Evolutionary conservation across 2,888 invertebrate species (phyloP).

Genomic region (Drosophila neutralis): DNA sequence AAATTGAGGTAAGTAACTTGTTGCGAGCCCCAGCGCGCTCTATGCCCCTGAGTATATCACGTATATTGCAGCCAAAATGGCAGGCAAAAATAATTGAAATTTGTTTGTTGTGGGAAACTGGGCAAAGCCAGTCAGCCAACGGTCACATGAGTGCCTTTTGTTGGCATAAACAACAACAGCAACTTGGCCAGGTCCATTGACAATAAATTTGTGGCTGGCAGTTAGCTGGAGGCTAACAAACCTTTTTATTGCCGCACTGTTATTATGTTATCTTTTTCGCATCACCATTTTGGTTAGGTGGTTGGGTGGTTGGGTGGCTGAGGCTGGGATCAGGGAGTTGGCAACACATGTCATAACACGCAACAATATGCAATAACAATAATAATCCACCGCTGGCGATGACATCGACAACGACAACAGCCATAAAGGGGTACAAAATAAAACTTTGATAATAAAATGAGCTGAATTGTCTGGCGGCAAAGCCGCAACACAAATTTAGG

Average conservation of each 20-base stretch:
- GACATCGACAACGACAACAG: constrained; percentile 23
- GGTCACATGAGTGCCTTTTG: constrained; percentile 28
- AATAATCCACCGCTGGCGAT: constrained; percentile 60
- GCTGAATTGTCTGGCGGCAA: constrained; percentile 25
- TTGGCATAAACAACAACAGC: constrained; percentile 20
- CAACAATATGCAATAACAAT: constrained; percentile 71
- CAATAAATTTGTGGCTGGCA: constrained; percentile 53
- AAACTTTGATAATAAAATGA: constrained; percentile 63
- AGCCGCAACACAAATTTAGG: neutral
- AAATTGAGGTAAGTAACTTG: constrained; percentile 3
- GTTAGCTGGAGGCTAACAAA: constrained; percentile 54
- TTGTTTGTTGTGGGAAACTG: constrained; percentile 13
- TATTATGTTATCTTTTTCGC: constrained; percentile 61
- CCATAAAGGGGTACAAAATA: constrained; percentile 42
- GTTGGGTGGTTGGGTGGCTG: neutral
- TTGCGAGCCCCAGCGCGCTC: neutral
- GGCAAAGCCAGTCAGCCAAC: constrained; percentile 8
- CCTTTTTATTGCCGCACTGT: constrained; percentile 63
- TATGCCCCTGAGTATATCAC: constrained; percentile 14
- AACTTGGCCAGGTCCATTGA: constrained; percentile 17
- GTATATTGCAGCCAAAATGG: constrained; percentile 29
- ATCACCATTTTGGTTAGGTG: neutral
- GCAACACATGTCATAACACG: constrained; percentile 64
- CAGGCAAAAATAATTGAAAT: constrained; percentile 43
- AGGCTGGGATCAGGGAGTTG: constrained; percentile 5